Evolutionary conservation across 2,113 vertebrate species (phyloP), one percentile per base, ranked within the genome.

Genomic region (Chelonoidis abingdonii): DNA sequence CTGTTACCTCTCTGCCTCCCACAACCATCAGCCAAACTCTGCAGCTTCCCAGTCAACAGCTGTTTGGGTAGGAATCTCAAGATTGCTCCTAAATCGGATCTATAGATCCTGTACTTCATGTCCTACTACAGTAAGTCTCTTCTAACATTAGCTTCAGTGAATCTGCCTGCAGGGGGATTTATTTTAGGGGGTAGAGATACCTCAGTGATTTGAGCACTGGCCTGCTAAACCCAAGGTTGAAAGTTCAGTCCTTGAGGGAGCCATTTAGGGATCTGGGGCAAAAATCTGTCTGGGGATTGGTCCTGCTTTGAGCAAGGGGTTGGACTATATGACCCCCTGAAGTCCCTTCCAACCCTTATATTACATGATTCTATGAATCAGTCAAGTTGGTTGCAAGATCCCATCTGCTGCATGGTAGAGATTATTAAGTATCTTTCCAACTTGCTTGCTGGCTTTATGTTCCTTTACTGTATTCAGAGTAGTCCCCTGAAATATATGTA

Each of bases 401-500:
- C 35, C 35, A 62, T 12, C 27, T 27, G 27, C 31, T 62, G 57
- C 57, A 8, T 17, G 5, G 1, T 29, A 41, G 44, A 41, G 54
- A 29, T 59, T 21, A 47, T n/a, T 5, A 14, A 92, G 5, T 1
- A 1, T 27, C 4, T 49, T 47, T 21, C 56, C 65, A 22, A 59
- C 52, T 53, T 81, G 80, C 41, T 16, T 0, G 1, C 57, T 52
- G 41, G 57, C 65, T 85, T 75, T 52, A 24, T 31, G 75, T 41
- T 10, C 89, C 62, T 59, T n/a, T 3, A 16, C 22, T 1, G 38
- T 3, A 25, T 72, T 9, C 7, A 1, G 69, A 17, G 4, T 50
- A 3, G 16, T 6, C 6, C 35, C 38, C 85, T 80, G 56, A 38
- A 80, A 44, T 0, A 54, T 27, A 1, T 0, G 25, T 57, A 27